phyloP scores from a whole-genome alignment of 1,140 invertebrate genomes.

The Sminthurides bifidus region DNA sequence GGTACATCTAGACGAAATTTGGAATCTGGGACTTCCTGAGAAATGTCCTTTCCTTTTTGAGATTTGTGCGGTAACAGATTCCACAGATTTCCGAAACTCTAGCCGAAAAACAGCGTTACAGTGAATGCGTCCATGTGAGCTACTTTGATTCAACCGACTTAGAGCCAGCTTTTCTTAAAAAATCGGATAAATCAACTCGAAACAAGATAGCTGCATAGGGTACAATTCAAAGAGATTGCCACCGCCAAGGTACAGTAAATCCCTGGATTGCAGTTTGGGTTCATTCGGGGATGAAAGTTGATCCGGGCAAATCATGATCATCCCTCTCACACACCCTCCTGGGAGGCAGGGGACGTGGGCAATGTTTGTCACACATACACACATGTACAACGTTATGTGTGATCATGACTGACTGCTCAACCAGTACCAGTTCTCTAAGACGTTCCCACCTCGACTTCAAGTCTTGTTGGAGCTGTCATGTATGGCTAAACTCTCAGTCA shows the following conservation, averaged over 20 bases:
- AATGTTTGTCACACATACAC: background rate
- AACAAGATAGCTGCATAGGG: slow-evolving; percentile 14
- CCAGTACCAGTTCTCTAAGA: background rate
- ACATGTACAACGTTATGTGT: background rate
- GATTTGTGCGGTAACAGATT: too few relatives aligned
- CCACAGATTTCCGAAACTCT: background rate
- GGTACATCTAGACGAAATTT: too few relatives aligned
- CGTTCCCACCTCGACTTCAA: too few relatives aligned
- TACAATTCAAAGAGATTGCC: slow-evolving; percentile 32
- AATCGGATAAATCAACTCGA: background rate
- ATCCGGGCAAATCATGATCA: slow-evolving; percentile 29
- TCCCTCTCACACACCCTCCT: slow-evolving; percentile 17
- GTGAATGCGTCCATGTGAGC: too few relatives aligned
- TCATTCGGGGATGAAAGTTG: slow-evolving; percentile 31
- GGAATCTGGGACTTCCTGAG: too few relatives aligned
- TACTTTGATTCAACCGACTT: too few relatives aligned
- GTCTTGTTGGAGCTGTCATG: too few relatives aligned
- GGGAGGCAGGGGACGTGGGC: slow-evolving; percentile 12
- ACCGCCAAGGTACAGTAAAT: too few relatives aligned
- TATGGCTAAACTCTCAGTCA: too few relatives aligned
- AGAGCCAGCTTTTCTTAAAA: background rate
- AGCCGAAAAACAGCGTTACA: slow-evolving; percentile 11
- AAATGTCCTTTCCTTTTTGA: too few relatives aligned
- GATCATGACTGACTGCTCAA: background rate
- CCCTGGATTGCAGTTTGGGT: too few relatives aligned